Percentiles rank a stretch among this genome's conserved stretches.
phyloP scores from a whole-genome alignment of 2,113 vertebrate genomes.

The Suricata suricatta region DNA sequence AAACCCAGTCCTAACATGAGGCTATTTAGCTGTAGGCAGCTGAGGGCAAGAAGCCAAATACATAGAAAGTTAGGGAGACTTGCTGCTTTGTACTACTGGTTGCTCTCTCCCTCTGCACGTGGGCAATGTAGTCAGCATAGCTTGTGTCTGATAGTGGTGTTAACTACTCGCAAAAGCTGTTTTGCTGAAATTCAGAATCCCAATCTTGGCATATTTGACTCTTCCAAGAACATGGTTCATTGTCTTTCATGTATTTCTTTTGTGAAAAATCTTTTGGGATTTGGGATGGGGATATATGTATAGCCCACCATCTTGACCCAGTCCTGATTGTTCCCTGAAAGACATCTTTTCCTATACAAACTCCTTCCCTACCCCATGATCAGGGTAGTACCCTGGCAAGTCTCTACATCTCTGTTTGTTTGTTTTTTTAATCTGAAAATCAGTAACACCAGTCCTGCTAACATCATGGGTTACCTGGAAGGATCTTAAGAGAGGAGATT shows the following conservation, averaged over 20 bases:
- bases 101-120: not conserved
- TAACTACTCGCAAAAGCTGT: not conserved
- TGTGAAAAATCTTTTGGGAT: not conserved
- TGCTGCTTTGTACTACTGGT: not conserved
- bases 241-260: not conserved
- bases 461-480: not conserved
- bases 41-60: constrained; percentile 5
- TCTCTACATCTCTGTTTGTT: not conserved
- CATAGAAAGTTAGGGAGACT: not conserved
- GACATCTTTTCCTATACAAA: not conserved
- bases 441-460: not conserved
- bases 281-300: not conserved
- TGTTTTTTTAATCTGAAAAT: not conserved
- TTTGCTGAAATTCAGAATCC: not conserved
- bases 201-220: not conserved
- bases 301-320: not conserved
- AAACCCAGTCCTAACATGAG: not conserved
- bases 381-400: not conserved
- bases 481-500: not conserved
- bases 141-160: not conserved
- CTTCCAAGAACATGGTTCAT: not conserved
- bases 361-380: not conserved
- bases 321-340: constrained; percentile 12
- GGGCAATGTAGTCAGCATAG: not conserved
- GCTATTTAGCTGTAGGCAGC: not conserved